phyloP scores from a whole-genome alignment of 1,140 invertebrate species.

The Neelides sp. region DNA sequence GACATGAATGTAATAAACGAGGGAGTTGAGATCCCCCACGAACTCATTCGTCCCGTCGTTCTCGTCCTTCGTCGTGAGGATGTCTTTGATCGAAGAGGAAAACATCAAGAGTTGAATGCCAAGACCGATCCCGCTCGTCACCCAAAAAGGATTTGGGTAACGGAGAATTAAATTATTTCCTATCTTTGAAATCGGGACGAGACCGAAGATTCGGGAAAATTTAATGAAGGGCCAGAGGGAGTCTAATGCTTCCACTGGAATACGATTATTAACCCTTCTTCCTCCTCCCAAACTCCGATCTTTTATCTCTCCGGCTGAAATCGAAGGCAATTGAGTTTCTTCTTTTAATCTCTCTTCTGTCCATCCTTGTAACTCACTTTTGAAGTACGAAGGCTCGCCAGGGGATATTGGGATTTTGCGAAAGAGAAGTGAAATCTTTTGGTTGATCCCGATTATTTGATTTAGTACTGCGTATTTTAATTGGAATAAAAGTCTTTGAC shows the following conservation, averaged over 20 bases:
- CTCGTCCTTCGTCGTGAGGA: neutral
- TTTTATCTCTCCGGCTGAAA: too few species aligned
- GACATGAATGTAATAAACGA: constrained; percentile 17
- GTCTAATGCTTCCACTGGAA: constrained; percentile 4
- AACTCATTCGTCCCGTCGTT: neutral
- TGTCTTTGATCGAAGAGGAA: neutral
- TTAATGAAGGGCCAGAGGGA: constrained; percentile 16
- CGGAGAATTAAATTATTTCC: constrained; percentile 1
- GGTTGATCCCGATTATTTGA: too few species aligned
- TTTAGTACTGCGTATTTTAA: too few species aligned
- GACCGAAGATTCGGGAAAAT: constrained; percentile 5
- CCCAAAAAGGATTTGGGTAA: constrained; percentile 5
- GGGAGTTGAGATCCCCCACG: constrained; percentile 1
- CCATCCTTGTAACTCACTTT: too few species aligned
- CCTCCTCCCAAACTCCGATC: neutral
- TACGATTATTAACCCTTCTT: too few species aligned
- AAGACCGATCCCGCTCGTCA: constrained; percentile 4
- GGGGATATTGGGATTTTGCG: too few species aligned
- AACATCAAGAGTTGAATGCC: constrained; percentile 8
- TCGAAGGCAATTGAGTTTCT: too few species aligned
- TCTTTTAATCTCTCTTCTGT: too few species aligned
- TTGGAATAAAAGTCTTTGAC: too few species aligned
- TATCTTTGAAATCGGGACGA: constrained; percentile 7
- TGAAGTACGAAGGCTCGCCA: too few species aligned
- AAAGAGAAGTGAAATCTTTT: too few species aligned